Conservation (phyloP, 2,888 invertebrate species). For the Tenthredo distinguenda region DNA sequence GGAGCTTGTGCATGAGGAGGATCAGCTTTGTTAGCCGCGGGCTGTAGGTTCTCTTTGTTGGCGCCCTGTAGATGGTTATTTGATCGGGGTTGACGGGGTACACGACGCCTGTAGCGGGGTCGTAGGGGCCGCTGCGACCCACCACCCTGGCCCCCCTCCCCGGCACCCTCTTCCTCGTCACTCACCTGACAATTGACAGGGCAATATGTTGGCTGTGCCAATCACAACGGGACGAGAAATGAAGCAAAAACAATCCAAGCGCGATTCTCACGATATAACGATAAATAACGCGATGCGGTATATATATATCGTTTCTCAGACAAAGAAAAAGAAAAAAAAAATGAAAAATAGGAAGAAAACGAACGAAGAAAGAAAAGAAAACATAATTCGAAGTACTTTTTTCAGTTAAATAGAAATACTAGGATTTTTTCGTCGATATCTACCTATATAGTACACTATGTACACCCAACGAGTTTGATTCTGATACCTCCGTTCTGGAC, state of each 20-base stretch:
- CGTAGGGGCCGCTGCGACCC: conserved; percentile 77
- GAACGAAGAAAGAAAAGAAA: not conserved
- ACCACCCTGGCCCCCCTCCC: conserved; percentile 76
- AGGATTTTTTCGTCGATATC: not conserved
- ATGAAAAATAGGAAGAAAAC: not conserved
- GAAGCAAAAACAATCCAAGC: not conserved
- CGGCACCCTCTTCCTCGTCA: conserved; percentile 76
- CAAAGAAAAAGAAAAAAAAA: no score
- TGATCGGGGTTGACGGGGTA: conserved; percentile 66
- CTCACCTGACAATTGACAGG: conserved; percentile 62
- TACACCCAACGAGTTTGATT: no score
- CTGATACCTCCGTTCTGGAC: no score
- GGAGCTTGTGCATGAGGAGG: conserved; percentile 55
- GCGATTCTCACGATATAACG: no score
- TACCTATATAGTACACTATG: not conserved
- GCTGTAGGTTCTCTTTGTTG: conserved; percentile 61
- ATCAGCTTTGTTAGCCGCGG: conserved; percentile 58
- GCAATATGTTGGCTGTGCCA: conserved; percentile 37
- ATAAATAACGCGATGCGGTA: no score
- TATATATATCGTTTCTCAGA: no score
- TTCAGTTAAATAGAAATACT: not conserved
- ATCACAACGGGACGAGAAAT: conserved; percentile 28
- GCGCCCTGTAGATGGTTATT: conserved; percentile 60
- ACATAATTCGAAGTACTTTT: not conserved
- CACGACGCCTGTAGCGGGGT: conserved; percentile 78